Percentiles rank a stretch among this genome's conserved stretches.
phyloP scores from a whole-genome alignment of 2,113 vertebrate genomes.

The Brienomyrus brachyistius region DNA sequence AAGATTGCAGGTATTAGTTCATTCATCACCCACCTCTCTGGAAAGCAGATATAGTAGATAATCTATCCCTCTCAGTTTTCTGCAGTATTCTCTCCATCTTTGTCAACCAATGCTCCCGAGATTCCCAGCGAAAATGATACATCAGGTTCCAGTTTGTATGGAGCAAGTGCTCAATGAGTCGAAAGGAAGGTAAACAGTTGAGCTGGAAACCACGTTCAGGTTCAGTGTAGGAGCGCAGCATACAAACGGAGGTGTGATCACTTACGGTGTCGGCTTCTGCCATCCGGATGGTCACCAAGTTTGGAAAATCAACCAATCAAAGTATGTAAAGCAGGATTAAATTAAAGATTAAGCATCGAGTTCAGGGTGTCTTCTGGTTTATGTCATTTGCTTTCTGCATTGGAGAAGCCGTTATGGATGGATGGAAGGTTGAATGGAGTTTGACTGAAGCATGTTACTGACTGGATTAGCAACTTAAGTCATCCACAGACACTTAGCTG shows the following conservation, averaged over 20 bases:
- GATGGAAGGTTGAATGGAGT: too few relatives aligned
- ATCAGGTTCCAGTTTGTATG: conserved; percentile 34
- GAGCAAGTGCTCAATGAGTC: conserved; percentile 20
- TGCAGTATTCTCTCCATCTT: conserved; percentile 44
- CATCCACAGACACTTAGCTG: background rate
- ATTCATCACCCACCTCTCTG: conserved; percentile 52
- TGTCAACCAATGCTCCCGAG: conserved; percentile 47
- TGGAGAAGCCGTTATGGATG: too few relatives aligned
- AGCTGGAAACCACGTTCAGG: conserved; percentile 24
- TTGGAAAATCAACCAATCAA: background rate
- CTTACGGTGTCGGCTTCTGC: background rate
- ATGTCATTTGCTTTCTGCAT: too few relatives aligned
- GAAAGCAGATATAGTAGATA: conserved; percentile 50
- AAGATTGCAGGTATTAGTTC: conserved; percentile 47
- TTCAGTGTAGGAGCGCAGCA: background rate
- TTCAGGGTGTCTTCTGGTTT: too few relatives aligned
- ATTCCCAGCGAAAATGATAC: conserved; percentile 43
- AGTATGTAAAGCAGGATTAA: background rate
- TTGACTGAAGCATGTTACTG: background rate
- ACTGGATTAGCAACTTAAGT: background rate
- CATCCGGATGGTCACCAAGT: background rate
- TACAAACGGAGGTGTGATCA: background rate
- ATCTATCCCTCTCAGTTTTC: conserved; percentile 55
- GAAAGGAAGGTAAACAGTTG: conserved; percentile 24
- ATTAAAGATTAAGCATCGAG: background rate